phyloP scores from a whole-genome alignment of 1,140 invertebrate genomes.

The Calliphora vicina region DNA sequence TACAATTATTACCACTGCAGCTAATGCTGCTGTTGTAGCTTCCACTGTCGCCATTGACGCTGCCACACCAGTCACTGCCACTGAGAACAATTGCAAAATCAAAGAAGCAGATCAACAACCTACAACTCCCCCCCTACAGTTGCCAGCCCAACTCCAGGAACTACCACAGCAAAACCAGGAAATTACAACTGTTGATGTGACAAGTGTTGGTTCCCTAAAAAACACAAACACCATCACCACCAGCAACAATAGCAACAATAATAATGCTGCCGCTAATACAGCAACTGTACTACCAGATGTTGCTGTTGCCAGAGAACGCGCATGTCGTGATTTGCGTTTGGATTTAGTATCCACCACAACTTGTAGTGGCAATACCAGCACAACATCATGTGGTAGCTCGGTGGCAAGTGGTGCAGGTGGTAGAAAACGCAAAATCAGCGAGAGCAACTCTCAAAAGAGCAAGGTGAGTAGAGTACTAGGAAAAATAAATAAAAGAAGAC shows the following conservation, averaged over 20 bases:
- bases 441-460: slow-evolving; percentile 59
- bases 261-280: background rate
- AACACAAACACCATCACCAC: background rate
- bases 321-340: slow-evolving; percentile 54
- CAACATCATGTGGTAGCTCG: slow-evolving; percentile 51
- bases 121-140: background rate
- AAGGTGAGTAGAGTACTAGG: slow-evolving; percentile 53
- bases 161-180: background rate
- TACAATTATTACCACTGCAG: background rate
- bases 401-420: slow-evolving; percentile 47
- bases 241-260: background rate
- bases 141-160: background rate
- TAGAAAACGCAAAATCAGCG: slow-evolving; percentile 66
- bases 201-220: slow-evolving; percentile 11
- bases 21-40: too few species aligned
- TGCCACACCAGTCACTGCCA: background rate
- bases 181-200: slow-evolving; percentile 27
- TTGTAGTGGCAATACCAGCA: slow-evolving; percentile 1
- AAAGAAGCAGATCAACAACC: background rate
- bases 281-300: background rate
- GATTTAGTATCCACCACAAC: slow-evolving; percentile 47
- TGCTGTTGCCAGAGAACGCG: slow-evolving; percentile 36
- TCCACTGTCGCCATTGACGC: too few species aligned
- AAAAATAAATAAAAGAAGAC: too few species aligned
- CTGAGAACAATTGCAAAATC: too few species aligned